phyloP scores from a whole-genome alignment of 2,888 invertebrate species.

The Apodemia duryi region DNA sequence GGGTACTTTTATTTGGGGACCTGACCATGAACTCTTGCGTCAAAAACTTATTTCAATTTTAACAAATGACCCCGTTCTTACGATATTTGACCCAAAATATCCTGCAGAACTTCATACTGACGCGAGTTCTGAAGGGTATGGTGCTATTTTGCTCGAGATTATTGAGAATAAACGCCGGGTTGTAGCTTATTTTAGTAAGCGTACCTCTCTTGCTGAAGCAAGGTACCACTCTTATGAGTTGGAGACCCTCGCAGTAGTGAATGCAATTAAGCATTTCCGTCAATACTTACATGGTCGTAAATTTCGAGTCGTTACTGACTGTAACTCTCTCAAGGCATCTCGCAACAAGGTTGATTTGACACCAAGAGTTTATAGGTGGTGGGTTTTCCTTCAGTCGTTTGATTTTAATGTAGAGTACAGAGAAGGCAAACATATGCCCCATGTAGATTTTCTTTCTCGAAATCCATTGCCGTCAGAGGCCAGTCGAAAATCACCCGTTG shows the following conservation, averaged over 20 bases:
- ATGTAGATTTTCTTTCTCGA: slow-evolving; percentile 33
- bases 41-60: no score
- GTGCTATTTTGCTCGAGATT: no score
- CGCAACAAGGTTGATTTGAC: slow-evolving; percentile 27
- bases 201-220: no score
- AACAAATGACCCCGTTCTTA: no score
- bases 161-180: no score
- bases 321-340: slow-evolving; percentile 32
- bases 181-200: no score
- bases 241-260: slow-evolving; percentile 35
- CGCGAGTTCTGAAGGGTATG: no score
- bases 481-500: neutral
- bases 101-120: no score
- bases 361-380: slow-evolving; percentile 31
- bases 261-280: slow-evolving; percentile 32
- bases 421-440: slow-evolving; percentile 22
- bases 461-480: slow-evolving; percentile 27
- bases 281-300: slow-evolving; percentile 31
- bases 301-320: slow-evolving; percentile 35
- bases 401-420: slow-evolving; percentile 28
- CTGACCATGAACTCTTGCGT: no score
- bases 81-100: no score
- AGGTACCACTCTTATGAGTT: slow-evolving; percentile 19
- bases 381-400: slow-evolving; percentile 11
- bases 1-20: no score